A percentile compares a stretch with the other conserved stretches of the same genome.
Conservation (phyloP, 2,113 vertebrate species). For the Semicossyphus pulcher region DNA sequence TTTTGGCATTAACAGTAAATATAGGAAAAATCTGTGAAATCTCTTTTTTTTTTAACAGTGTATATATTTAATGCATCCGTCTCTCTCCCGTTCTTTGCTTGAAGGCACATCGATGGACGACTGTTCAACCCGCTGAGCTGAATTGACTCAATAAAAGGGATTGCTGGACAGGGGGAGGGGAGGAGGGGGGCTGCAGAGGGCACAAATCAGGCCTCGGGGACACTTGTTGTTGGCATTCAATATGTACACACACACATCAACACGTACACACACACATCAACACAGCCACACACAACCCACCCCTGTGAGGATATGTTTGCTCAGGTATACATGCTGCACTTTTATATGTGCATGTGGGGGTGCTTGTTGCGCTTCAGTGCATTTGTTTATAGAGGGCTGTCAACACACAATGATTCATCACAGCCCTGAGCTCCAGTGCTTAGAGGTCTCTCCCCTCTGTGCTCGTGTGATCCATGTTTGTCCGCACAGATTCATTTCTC, state of each 20-base stretch:
- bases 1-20: not conserved
- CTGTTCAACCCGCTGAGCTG: conserved; percentile 33
- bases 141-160: conserved; percentile 59
- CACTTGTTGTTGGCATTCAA: conserved; percentile 55
- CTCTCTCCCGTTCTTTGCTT: conserved; percentile 24
- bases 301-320: conserved; percentile 40
- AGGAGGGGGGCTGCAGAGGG: conserved; percentile 12
- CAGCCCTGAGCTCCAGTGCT: conserved; percentile 8
- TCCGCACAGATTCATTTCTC: conserved; percentile 30
- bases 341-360: conserved; percentile 46
- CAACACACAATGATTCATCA: conserved; percentile 53
- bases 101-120: conserved; percentile 41
- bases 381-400: conserved; percentile 64
- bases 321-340: conserved; percentile 35
- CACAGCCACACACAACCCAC: conserved; percentile 1
- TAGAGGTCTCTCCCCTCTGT: not conserved
- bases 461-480: conserved; percentile 46
- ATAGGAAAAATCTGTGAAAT: not conserved
- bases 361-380: conserved; percentile 52
- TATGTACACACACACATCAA: conserved; percentile 4
- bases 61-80: conserved; percentile 3
- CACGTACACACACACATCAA: conserved; percentile 8
- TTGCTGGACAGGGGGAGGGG: conserved; percentile 38
- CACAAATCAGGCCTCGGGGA: conserved; percentile 59
- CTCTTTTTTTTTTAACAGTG: not conserved